These are phyloP conservation scores for Bacillus rossius DNA, from an alignment of 1,140 invertebrate genomes.

Conservation along the genomic window DNA sequence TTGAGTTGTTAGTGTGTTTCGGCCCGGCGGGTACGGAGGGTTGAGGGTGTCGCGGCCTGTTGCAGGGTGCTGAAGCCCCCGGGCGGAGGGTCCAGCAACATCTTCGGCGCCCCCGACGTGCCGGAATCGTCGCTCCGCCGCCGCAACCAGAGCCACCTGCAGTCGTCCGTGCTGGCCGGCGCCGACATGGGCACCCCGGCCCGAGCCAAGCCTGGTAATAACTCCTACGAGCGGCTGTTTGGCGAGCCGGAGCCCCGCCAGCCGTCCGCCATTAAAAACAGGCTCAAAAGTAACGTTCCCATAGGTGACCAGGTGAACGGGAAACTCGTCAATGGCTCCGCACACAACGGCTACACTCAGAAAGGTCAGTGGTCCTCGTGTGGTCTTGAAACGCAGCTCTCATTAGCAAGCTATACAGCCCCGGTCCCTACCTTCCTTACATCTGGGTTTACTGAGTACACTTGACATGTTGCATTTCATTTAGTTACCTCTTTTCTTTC, in stretches of 20 bases:
- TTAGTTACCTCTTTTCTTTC: too few species aligned
- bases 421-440: too few species aligned
- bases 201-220: constrained; percentile 45
- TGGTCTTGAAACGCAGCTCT: too few species aligned
- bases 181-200: constrained; percentile 29
- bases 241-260: constrained; percentile 30
- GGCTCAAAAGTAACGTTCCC: constrained; percentile 33
- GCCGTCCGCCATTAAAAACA: constrained; percentile 33
- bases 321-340: constrained; percentile 33
- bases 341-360: constrained; percentile 31
- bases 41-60: constrained; percentile 8
- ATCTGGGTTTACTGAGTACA: too few species aligned
- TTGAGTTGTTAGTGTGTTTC: too few species aligned
- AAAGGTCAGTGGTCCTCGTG: constrained; percentile 33
- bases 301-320: constrained; percentile 20
- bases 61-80: constrained; percentile 58
- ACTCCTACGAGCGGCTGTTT: constrained; percentile 47
- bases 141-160: constrained; percentile 38
- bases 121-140: constrained; percentile 18
- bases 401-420: too few species aligned
- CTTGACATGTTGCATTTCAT: too few species aligned
- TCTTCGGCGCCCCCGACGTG: constrained; percentile 43
- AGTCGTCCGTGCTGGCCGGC: constrained; percentile 41
- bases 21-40: too few species aligned
- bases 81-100: constrained; percentile 57